Evolutionary conservation across 2,113 vertebrate genomes (phyloP).

Genomic region (Varanus salvator): DNA sequence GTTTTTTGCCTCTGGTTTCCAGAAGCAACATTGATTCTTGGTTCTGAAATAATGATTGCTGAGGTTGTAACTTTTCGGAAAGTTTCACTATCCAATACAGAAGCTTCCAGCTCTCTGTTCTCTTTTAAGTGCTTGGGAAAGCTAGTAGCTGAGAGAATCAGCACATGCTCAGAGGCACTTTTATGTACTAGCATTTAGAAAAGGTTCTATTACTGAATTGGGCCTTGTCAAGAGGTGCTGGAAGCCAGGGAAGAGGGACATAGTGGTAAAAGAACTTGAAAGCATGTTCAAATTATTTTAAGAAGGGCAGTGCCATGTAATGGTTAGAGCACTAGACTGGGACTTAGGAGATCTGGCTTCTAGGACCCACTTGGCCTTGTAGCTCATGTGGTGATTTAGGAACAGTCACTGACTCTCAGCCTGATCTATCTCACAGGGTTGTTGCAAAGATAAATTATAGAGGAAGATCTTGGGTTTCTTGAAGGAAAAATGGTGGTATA

Average conservation of each 20-base stretch:
- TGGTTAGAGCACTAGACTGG: not conserved
- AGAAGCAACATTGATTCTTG: not conserved
- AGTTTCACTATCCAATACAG: not conserved
- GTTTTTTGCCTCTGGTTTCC: not conserved
- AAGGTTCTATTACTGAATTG: not conserved
- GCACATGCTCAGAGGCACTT: not conserved
- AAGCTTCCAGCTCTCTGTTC: not conserved
- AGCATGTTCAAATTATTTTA: not conserved
- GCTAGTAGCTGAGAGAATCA: not conserved
- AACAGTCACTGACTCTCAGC: too few relatives aligned
- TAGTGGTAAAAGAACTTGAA: not conserved
- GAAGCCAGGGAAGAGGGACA: not conserved
- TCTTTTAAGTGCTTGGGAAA: not conserved
- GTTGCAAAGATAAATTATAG: too few relatives aligned
- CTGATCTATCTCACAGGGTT: too few relatives aligned
- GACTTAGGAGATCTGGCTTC: too few relatives aligned
- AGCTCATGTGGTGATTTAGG: too few relatives aligned
- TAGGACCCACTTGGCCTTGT: too few relatives aligned
- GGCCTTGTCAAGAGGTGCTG: not conserved
- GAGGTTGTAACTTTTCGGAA: not conserved
- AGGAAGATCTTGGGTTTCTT: too few relatives aligned
- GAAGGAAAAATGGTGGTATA: too few relatives aligned
- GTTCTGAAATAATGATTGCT: not conserved
- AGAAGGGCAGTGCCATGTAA: not conserved
- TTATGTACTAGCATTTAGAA: not conserved